A percentile compares a stretch with the other conserved stretches of the same genome.
These are phyloP conservation scores for Autographa pulchrina DNA, from an alignment of 2,888 invertebrate genomes.

Conservation along the genomic window DNA sequence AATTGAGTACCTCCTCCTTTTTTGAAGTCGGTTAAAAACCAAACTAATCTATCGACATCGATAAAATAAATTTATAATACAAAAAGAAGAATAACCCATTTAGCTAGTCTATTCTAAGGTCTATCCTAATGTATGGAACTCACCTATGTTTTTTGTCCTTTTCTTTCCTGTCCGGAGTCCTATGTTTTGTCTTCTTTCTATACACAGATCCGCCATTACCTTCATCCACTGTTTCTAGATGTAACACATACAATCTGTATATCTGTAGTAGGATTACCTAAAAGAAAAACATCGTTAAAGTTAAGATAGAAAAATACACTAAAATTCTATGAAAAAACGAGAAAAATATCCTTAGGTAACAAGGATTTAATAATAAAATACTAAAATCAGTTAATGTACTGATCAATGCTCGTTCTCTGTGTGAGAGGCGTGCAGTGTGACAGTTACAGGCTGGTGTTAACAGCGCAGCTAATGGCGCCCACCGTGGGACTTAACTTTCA, in stretches of 20 bases:
- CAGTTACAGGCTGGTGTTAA: neutral
- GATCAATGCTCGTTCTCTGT: neutral
- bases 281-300: slow-evolving; percentile 26
- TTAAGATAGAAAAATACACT: neutral
- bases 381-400: too few species aligned
- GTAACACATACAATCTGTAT: slow-evolving; percentile 95
- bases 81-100: too few species aligned
- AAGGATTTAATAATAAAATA: too few species aligned
- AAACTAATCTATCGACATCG: too few species aligned
- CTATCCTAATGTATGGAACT: slow-evolving; percentile 2
- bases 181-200: slow-evolving; percentile 65
- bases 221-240: slow-evolving; percentile 90
- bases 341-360: too few species aligned
- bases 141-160: slow-evolving; percentile 76
- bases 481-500: neutral
- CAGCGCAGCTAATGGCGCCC: neutral
- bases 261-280: slow-evolving; percentile 96
- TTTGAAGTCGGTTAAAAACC: too few species aligned
- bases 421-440: too few species aligned
- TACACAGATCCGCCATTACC: slow-evolving; percentile 79
- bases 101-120: too few species aligned
- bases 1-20: too few species aligned
- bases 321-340: too few species aligned
- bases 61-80: too few species aligned
- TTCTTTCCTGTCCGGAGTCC: slow-evolving; percentile 47